A percentile compares a stretch with the other conserved stretches of the same genome.
These are phyloP conservation scores for Oncorhynchus kisutch DNA, from an alignment of 2,113 vertebrate species.

Conservation along the genomic window DNA sequence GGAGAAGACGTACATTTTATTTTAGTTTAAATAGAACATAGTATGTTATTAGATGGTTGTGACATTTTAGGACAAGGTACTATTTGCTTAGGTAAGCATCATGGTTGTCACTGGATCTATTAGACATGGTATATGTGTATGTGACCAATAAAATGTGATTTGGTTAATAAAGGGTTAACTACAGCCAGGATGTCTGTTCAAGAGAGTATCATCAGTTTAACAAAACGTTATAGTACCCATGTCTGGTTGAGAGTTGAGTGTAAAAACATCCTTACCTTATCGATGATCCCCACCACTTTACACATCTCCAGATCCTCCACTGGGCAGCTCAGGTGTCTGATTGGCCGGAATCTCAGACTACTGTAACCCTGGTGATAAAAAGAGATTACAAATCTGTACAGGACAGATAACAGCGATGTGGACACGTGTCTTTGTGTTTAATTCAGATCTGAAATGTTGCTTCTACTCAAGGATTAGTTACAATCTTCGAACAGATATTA, in stretches of 20 bases:
- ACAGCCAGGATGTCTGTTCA: background rate
- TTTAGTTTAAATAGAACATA: too few species aligned
- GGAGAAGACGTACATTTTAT: slow-evolving; percentile 18
- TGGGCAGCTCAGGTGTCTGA: slow-evolving; percentile 89
- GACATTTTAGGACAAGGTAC: background rate
- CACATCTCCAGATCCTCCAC: slow-evolving; percentile 91
- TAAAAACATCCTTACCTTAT: slow-evolving; percentile 80
- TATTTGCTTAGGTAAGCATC: background rate
- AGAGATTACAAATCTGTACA: too few species aligned
- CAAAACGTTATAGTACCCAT: background rate
- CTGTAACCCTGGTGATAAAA: slow-evolving; percentile 85
- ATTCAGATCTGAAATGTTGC: too few species aligned
- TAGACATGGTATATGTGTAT: background rate
- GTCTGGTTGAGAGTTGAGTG: background rate
- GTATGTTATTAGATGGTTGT: background rate
- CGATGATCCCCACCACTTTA: slow-evolving; percentile 87
- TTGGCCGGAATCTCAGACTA: slow-evolving; percentile 92
- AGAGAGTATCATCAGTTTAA: background rate
- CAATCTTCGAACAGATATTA: too few species aligned
- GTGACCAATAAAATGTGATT: too few species aligned
- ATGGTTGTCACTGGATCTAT: background rate
- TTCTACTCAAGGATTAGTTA: too few species aligned
- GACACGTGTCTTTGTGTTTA: too few species aligned
- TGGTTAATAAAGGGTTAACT: background rate
- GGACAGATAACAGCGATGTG: too few species aligned